Evolutionary conservation across 2,797 vertebrate genomes (phyloP), one percentile per base, ranked within the genome.

Genomic region (Pseudocheirus occidentalis): DNA sequence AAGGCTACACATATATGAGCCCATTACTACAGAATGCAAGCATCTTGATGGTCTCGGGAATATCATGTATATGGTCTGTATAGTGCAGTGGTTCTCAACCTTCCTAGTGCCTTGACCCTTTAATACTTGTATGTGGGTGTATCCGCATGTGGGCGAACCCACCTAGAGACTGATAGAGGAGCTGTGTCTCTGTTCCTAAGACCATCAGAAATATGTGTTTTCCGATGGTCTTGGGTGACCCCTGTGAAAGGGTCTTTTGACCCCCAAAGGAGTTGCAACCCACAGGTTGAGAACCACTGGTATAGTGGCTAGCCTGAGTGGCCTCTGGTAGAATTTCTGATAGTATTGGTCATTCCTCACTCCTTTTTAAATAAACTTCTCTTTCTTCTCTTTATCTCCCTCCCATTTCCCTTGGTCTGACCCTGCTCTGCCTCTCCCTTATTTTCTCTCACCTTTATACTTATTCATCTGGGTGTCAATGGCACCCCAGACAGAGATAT

Each of bases 271-370:
- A 5, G 3, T 52, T 5, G 3, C 52, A 52, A 52, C 52, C 52
- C 52, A 52, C 52, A 4, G 52, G 52, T 52, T 52, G 52, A 52
- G 52, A 52, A 52, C 52, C 52, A 5, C 52, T 52, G 52, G 4
- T 27, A 46, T 87, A 87, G 40, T 46, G 40, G 6, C 66, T 81
- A 31, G 16, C 40, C 55, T 40, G 40, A 18, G n/a, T 91, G n/a
- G 5, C 14, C 50, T 52, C 91, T 53, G 34, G 27, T 29, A 90
- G 21, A 5, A 58, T 90, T 53, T 56, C 27, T 52, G 0, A 53
- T 2, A 40, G 92, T 89, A 50, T 94, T 55, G 92, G 95, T 93
- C 91, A 9, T 3, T 13, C 53, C 46, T 93, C 93, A 29, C 90
- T n/a, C 34, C 54, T 93, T 52, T 53, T 53, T 90, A 50, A 57